Base-by-base conservation (phyloP, 2,113 vertebrate genomes). In the Proteles cristata region DNA sequence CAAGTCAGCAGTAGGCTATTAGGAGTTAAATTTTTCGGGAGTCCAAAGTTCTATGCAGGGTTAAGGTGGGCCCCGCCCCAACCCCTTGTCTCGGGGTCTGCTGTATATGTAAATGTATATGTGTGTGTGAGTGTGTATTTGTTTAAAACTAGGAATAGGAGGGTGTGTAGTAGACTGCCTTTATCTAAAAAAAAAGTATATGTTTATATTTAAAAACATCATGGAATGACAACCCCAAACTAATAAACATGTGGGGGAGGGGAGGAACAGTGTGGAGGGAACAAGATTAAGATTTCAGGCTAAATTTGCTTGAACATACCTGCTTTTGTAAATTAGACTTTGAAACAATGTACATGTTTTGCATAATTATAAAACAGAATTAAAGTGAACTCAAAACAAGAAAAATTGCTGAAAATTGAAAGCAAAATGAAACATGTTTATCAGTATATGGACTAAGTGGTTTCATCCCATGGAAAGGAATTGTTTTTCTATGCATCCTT, bases 321-420 rank as follows among this genome's bases (percentile, higher is more conserved):
- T 91, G 33, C 35, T 76, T 80, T 93, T 94, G 43, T 68, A 86
- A 79, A 66, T 88, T 90, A 88, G 4, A 84, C 39, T 88, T 94
- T 84, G 48, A 93, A 89, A 83, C 25, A 9, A 61, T 39, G 63
- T 90, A 48, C 65, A 91, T 12, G 16, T 90, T 79, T 94, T 93
- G 61, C 9, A 15, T 96, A 74, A 88, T 97, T 94, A 84, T 69
- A 74, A 82, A 79, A 19, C 58, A 94, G 71, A 93, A 87, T 83
- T 73, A 87, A 88, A 74, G 77, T 84, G 23, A 92, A 97, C 63
- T 65, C 25, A 81, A 88, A 94, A 50, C 80, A 89, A 88, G 43
- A 69, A 3, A 92, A 17, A 84, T 71, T 61, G 5, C 55, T 65
- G 35, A 77, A 96, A 85, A 53, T 89, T 63, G 61, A 91, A 94